Base-by-base conservation (phyloP, 2,113 vertebrate species). In the Vidua chalybeata region DNA sequence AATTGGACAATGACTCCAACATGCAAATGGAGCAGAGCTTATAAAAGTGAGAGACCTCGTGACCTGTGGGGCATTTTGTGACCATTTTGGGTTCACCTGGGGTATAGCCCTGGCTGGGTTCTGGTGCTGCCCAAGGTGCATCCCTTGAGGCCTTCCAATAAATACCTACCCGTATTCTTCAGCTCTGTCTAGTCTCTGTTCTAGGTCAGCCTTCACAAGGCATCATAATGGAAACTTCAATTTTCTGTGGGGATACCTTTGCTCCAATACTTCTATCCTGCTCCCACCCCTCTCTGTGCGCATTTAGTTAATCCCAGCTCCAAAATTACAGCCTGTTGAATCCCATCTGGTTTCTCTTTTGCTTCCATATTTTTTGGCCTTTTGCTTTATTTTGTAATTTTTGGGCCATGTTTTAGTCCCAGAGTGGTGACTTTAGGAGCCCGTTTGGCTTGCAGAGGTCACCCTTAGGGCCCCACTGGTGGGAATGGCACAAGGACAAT, bases 391-490 rank as follows among this genome's bases (percentile, higher is more conserved):
- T 56, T 55, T 33, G 3, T 35, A 2, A 9, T 90, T 68, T 85
- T 86, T 58, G 33, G 31, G 14, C 48, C 30, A 9, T 13, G 23
- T 33, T 92, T 89, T 41, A 37, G 3, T 24, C 17, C 54, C 51
- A 48, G 68, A 68, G 41, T 13, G 27, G 28, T 52, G 66, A 46
- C 24, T 48, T 43, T 54, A 35, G 33, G 48, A 45, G 7, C 43
- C 46, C 0, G 0, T 59, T 63, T 27, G 61, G 33, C 8, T 62
- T n/a, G 45, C 19, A 49, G 49, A 62, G 14, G 11, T 77, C 15
- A 6, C 20, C 7, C 26, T 81, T 26, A 33, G 24, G 17, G 10
- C 6, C 15, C 49, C 0, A 0, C 10, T 39, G 51, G 19, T 64
- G 75, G 54, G n/a, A 76, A 77, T 21, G 79, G 28, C 55, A 55